Conservation (phyloP, 2,888 invertebrate genomes). For the Tromatobia lineatoria region DNA sequence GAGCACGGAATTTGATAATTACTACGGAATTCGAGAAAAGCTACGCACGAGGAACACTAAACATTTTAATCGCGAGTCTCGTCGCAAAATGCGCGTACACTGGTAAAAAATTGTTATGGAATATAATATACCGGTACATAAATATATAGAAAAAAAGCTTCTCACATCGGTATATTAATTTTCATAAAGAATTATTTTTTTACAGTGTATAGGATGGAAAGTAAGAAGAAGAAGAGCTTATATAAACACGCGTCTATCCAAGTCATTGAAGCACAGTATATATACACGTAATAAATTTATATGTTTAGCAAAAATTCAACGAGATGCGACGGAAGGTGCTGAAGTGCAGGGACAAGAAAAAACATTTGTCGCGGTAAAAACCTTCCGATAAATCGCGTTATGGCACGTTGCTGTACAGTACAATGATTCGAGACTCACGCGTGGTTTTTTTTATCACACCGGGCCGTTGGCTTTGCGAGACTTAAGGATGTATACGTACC, state of each 20-base stretch:
- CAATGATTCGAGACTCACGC: conserved; percentile 59
- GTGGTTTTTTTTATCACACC: conserved; percentile 46
- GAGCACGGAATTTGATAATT: conserved; percentile 37
- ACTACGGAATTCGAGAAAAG: conserved; percentile 2
- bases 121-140: not conserved
- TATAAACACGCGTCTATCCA: conserved; percentile 34
- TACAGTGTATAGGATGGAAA: conserved; percentile 13
- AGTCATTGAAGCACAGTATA: conserved; percentile 29
- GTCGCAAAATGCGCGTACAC: conserved; percentile 7
- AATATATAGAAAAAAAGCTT: not conserved
- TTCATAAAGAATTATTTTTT: conserved; percentile 21
- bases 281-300: conserved; percentile 49
- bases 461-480: conserved; percentile 59
- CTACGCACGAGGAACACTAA: conserved; percentile 52
- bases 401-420: conserved; percentile 73
- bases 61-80: conserved; percentile 25
- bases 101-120: not conserved
- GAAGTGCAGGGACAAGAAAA: conserved; percentile 16
- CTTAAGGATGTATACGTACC: too few relatives aligned
- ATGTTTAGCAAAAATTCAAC: conserved; percentile 48
- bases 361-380: conserved; percentile 36
- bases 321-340: conserved; percentile 27
- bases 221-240: conserved; percentile 13
- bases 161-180: conserved; percentile 11
- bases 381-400: conserved; percentile 67